These are phyloP conservation scores for Hybos culiciformis DNA, from an alignment of 2,888 invertebrate species.

Conservation along the genomic window DNA sequence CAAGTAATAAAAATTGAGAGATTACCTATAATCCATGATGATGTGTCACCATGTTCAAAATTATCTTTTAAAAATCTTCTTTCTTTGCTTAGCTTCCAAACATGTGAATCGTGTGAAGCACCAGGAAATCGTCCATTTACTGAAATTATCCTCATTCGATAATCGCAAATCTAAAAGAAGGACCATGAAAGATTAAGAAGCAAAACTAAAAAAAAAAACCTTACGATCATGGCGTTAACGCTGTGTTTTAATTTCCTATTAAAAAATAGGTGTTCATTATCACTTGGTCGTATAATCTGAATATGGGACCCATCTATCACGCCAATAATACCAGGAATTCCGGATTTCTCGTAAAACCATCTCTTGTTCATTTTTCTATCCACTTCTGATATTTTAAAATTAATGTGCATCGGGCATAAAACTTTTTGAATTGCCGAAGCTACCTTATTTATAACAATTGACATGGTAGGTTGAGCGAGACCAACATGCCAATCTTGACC, in stretches of 20 bases:
- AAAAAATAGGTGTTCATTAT: no score
- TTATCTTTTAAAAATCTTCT: not conserved
- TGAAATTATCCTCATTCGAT: not conserved
- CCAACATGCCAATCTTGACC: no score
- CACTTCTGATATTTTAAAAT: no score
- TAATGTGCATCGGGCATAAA: no score
- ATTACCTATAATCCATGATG: constrained; percentile 12
- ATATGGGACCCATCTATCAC: not conserved
- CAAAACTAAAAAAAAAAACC: not conserved
- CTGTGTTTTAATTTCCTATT: constrained; percentile 4
- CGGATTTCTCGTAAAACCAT: no score
- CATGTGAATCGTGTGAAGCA: not conserved
- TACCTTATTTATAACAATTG: no score
- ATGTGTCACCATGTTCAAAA: not conserved
- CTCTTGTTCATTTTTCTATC: no score
- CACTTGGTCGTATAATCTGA: no score
- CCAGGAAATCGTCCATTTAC: constrained; percentile 1
- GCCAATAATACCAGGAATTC: not conserved
- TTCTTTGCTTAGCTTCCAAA: not conserved
- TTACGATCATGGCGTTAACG: constrained; percentile 2
- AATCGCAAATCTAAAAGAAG: constrained; percentile 1
- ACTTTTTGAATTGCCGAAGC: no score
- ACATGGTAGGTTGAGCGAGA: no score
- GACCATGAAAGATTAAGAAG: not conserved
- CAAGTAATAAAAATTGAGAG: not conserved